These are phyloP conservation scores for Leptura quadrifasciata DNA, from an alignment of 2,888 invertebrate species.

Conservation along the genomic window DNA sequence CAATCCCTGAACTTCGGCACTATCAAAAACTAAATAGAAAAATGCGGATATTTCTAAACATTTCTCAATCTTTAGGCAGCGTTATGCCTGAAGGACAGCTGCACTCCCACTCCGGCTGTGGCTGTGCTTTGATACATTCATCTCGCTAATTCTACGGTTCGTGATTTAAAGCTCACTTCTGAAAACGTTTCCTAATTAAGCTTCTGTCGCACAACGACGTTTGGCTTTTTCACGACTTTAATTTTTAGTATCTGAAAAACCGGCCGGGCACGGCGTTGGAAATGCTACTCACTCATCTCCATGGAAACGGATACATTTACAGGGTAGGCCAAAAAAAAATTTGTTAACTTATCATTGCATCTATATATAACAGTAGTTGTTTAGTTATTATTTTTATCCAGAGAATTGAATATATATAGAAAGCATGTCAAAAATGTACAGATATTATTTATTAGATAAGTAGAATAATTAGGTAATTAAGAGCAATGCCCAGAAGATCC, in stretches of 20 bases:
- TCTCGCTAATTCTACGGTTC: conserved; percentile 70
- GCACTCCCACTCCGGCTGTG: conserved; percentile 38
- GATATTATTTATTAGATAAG: too few species aligned
- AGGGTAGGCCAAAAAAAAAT: conserved; percentile 16
- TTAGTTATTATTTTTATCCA: too few species aligned
- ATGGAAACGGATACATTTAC: conserved; percentile 54
- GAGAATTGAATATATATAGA: too few species aligned
- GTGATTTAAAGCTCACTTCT: conserved; percentile 72
- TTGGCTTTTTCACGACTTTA: conserved; percentile 73
- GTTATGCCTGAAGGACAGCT: conserved; percentile 22
- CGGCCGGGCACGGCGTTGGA: conserved; percentile 52
- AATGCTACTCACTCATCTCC: conserved; percentile 63
- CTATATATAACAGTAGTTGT: too few species aligned
- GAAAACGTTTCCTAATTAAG: conserved; percentile 75
- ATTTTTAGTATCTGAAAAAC: conserved; percentile 72
- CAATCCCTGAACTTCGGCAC: background rate
- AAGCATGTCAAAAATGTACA: too few species aligned
- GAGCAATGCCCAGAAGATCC: too few species aligned
- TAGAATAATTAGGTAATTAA: too few species aligned
- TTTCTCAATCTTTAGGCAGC: conserved; percentile 12
- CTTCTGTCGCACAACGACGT: conserved; percentile 74
- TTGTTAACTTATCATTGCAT: too few species aligned
- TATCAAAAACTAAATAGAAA: background rate
- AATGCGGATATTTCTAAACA: background rate
- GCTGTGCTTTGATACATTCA: conserved; percentile 62